phyloP scores from a whole-genome alignment of 2,888 invertebrate species.

The Cephus pygmeus region DNA sequence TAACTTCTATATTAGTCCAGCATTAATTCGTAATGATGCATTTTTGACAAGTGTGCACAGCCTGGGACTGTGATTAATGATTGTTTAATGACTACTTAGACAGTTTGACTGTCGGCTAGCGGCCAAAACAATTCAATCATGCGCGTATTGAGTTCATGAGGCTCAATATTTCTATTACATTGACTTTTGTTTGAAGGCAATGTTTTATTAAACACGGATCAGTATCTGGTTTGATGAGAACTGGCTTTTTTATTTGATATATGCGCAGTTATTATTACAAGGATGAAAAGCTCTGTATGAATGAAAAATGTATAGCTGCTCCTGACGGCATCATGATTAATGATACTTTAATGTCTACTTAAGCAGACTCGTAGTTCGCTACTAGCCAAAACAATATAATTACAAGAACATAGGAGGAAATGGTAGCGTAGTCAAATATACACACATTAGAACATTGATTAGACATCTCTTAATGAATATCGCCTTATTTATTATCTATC shows the following conservation, averaged over 20 bases:
- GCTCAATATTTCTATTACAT: neutral
- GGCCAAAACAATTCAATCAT: slow-evolving; percentile 51
- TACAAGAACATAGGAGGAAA: slow-evolving; percentile 20
- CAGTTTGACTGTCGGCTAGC: slow-evolving; percentile 42
- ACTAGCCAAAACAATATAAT: slow-evolving; percentile 51
- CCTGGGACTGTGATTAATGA: slow-evolving; percentile 54
- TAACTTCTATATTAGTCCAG: neutral
- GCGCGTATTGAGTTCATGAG: neutral
- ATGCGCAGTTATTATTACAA: neutral
- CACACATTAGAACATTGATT: neutral
- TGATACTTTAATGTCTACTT: slow-evolving; percentile 57
- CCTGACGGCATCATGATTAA: slow-evolving; percentile 47
- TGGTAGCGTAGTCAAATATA: neutral
- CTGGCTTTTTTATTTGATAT: neutral
- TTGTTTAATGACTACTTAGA: slow-evolving; percentile 55
- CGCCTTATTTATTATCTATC: neutral
- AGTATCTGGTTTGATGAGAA: neutral
- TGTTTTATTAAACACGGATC: neutral
- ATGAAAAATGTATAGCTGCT: neutral
- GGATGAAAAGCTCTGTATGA: neutral
- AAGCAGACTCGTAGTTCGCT: slow-evolving; percentile 43
- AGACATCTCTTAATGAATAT: neutral
- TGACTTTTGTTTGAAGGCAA: neutral
- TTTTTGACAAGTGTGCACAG: neutral
- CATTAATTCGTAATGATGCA: neutral